Base-by-base conservation (phyloP, 2,113 vertebrate species). In the Ochotona curzoniae region DNA sequence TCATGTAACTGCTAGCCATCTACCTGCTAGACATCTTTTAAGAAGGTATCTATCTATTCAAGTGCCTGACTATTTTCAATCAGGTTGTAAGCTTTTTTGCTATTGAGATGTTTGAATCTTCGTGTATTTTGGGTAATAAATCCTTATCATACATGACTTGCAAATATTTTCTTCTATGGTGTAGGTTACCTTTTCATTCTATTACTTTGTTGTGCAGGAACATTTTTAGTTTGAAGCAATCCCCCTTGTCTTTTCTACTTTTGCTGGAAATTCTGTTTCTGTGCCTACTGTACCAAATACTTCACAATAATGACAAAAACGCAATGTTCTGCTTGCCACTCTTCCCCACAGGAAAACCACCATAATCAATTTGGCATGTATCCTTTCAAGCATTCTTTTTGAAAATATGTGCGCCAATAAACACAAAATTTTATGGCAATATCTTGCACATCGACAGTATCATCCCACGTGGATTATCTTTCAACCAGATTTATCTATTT, bases 401-500 rank as follows among this genome's bases (percentile, higher is more conserved):
- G 73, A 94, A 83, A 21, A 44, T 35, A 60, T 4, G 20, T 17
- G 7, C 38, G 57, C 5, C 4, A 10, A 54, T 54, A 81, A 89
- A 81, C 61, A 71, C 4, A 49, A 35, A 87, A 75, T 63, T 67
- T 75, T 20, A 71, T 13, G 26, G 66, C 70, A 14, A 54, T 35
- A 30, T 64, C 8, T 61, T 87, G 81, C 61, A 80, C 25, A 67
- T 11, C 71, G 83, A 71, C 26, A 6, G 28, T 76, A n/a, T 83
- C 57, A 90, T 28, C 25, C 13, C 73, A 49, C 35, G 63, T 15
- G 30, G 49, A 64, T 11, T 83, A 3, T 57, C 35, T 47, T 87
- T 88, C 47, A 76, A n/a, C 15, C 18, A 92, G 54, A 7, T 90
- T 87, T 63, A 47, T 60, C 81, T 54, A 81, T 83, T 87, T 57